These are phyloP conservation scores for Caradrina clavipalpis DNA, from an alignment of 2,888 invertebrate species.

Conservation along the genomic window DNA sequence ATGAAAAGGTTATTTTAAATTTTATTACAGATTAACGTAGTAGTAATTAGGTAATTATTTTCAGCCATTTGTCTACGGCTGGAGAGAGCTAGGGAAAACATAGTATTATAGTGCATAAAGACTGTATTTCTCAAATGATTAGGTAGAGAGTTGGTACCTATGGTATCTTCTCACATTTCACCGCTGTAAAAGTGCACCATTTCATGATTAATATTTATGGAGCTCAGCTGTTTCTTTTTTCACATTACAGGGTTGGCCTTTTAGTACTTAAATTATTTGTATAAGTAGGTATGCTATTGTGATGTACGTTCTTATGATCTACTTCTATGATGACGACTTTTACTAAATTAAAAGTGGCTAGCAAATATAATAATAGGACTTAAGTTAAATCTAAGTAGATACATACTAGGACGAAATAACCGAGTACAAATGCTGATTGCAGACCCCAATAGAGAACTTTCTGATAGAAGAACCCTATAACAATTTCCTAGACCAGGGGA, in stretches of 20 bases:
- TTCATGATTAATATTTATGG: too few relatives aligned
- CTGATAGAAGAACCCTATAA: too few relatives aligned
- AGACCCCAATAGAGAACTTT: neutral
- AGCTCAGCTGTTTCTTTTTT: too few relatives aligned
- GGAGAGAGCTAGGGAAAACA: slow-evolving; percentile 13
- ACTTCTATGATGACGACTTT: too few relatives aligned
- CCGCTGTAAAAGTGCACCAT: neutral
- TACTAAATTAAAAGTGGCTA: too few relatives aligned
- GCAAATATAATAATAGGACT: too few relatives aligned
- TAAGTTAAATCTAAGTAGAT: neutral
- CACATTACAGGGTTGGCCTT: too few relatives aligned
- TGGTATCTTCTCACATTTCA: neutral
- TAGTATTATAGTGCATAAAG: neutral
- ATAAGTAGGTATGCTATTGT: too few relatives aligned
- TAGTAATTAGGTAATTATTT: neutral
- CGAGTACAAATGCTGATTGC: neutral
- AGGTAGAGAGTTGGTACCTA: neutral
- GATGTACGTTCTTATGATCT: too few relatives aligned
- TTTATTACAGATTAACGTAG: neutral
- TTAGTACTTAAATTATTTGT: too few relatives aligned
- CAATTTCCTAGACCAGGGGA: too few relatives aligned
- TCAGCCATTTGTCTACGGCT: neutral
- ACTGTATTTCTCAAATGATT: neutral
- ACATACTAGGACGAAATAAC: neutral
- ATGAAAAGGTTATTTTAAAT: slow-evolving; percentile 9